Percentiles rank a stretch among this genome's conserved stretches.
Evolutionary conservation across 1,140 invertebrate genomes (phyloP).

Genomic region (Orius insidiosus): DNA sequence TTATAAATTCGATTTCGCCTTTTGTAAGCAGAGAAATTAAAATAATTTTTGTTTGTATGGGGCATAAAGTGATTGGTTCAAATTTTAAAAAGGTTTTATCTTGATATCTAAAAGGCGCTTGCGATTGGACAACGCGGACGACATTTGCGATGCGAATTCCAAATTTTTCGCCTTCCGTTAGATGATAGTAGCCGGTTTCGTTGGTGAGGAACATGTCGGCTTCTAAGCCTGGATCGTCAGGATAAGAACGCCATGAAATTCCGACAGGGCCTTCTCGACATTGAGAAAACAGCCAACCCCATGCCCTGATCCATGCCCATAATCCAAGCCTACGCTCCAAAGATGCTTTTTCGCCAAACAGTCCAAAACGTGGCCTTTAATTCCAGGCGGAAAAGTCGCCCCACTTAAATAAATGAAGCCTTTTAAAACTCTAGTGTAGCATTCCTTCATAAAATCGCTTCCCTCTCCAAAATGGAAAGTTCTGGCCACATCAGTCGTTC

Average conservation of each 20-base stretch:
- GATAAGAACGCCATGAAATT: slow-evolving; percentile 47
- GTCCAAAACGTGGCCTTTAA: slow-evolving; percentile 31
- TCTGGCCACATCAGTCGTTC: slow-evolving; percentile 89
- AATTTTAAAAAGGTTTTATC: slow-evolving; percentile 71
- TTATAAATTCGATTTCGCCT: slow-evolving; percentile 43
- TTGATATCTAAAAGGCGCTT: slow-evolving; percentile 44
- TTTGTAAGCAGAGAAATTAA: slow-evolving; percentile 55
- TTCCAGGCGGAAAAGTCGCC: slow-evolving; percentile 57
- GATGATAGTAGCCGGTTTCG: slow-evolving; percentile 67
- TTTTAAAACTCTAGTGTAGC: slow-evolving; percentile 83
- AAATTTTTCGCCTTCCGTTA: slow-evolving; percentile 35
- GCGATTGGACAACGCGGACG: slow-evolving; percentile 24
- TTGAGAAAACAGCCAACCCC: slow-evolving; percentile 91
- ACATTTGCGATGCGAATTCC: slow-evolving; percentile 14
- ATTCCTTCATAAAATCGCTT: slow-evolving; percentile 59
- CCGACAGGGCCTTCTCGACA: slow-evolving; percentile 73
- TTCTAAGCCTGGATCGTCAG: slow-evolving; percentile 66
- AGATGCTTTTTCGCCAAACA: slow-evolving; percentile 65
- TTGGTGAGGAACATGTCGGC: slow-evolving; percentile 86
- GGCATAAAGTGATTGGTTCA: slow-evolving; percentile 79
- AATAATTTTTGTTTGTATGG: slow-evolving; percentile 81
- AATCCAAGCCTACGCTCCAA: slow-evolving; percentile 89
- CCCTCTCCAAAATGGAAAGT: slow-evolving; percentile 80
- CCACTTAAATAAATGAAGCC: slow-evolving; percentile 69
- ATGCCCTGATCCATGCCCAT: slow-evolving; percentile 92